Percentiles rank a stretch among this genome's conserved stretches.
These are phyloP conservation scores for Autographa pulchrina DNA, from an alignment of 2,888 invertebrate genomes.

Conservation along the genomic window DNA sequence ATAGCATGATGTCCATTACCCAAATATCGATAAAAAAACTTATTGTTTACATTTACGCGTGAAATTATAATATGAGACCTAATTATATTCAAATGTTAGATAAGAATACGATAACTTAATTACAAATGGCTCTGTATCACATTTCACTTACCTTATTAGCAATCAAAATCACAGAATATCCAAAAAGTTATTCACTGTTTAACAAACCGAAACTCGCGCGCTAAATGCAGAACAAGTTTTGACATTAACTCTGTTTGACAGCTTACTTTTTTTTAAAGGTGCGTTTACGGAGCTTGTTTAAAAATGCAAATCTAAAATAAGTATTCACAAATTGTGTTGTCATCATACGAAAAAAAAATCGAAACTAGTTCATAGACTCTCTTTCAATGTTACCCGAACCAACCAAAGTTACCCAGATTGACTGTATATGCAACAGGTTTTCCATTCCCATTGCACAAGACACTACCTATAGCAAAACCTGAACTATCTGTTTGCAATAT, in stretches of 20 bases:
- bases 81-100: conserved; percentile 14
- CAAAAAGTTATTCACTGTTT: conserved; percentile 16
- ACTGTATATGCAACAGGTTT: neutral
- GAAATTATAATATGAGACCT: conserved; percentile 15
- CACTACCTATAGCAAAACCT: too few relatives aligned
- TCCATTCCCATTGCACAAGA: too few relatives aligned
- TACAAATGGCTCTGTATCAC: conserved; percentile 12
- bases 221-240: conserved; percentile 14
- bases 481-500: too few relatives aligned
- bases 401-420: too few relatives aligned
- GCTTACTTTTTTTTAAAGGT: conserved; percentile 11
- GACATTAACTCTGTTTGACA: conserved; percentile 13
- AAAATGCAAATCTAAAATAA: conserved; percentile 9
- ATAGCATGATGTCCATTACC: too few relatives aligned
- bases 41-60: conserved; percentile 9
- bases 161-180: conserved; percentile 21
- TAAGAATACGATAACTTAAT: conserved; percentile 11
- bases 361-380: too few relatives aligned
- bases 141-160: conserved; percentile 18
- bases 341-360: too few relatives aligned
- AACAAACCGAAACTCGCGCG: neutral
- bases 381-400: too few relatives aligned
- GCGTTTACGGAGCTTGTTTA: conserved; percentile 9
- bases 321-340: neutral
- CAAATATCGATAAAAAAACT: conserved; percentile 16